Percentiles rank a stretch among this genome's conserved stretches.
Evolutionary conservation across 2,113 vertebrate species (phyloP).

Genomic region (Microtus pennsylvanicus): DNA sequence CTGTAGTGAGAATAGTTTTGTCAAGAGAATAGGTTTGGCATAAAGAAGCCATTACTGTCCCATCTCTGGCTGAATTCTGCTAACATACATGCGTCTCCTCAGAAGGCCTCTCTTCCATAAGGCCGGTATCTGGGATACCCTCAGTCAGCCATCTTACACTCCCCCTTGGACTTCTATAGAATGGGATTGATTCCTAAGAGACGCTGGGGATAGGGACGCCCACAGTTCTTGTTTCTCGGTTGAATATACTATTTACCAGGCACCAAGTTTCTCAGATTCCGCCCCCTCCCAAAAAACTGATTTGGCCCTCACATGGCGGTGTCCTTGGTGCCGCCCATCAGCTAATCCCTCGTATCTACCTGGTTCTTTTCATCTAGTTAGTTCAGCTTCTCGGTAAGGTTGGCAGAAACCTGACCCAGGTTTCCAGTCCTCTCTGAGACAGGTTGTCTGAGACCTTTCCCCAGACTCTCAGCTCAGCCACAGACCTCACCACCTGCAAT

Average conservation of each 20-base stretch:
- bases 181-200: neutral
- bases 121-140: neutral
- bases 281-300: neutral
- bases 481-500: neutral
- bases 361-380: neutral
- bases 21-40: neutral
- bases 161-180: neutral
- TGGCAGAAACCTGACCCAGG: neutral
- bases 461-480: neutral
- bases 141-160: neutral
- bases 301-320: neutral
- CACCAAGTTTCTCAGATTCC: neutral
- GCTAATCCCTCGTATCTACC: neutral
- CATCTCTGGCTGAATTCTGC: neutral
- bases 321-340: neutral
- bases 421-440: neutral
- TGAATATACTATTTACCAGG: neutral
- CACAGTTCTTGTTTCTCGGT: neutral
- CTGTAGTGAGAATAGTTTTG: neutral
- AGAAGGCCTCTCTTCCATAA: neutral
- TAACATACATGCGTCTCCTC: neutral
- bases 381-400: neutral
- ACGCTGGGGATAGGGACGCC: neutral
- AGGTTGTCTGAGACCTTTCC: neutral
- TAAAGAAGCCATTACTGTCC: neutral